Percentiles rank a stretch among this genome's conserved stretches.
phyloP scores from a whole-genome alignment of 2,797 vertebrate species.

The Melopsittacus undulatus region DNA sequence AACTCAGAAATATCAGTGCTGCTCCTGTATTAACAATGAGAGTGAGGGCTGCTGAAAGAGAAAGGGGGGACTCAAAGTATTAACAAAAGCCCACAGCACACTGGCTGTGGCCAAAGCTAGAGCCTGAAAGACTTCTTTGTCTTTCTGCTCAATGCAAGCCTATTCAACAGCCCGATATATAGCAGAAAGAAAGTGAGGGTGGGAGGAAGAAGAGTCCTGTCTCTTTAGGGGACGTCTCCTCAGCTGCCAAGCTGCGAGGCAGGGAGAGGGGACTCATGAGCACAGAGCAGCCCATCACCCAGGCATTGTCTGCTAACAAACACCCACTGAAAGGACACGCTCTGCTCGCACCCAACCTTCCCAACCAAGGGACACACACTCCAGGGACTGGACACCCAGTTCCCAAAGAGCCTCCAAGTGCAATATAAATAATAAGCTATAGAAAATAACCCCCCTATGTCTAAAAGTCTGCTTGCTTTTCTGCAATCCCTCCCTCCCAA shows the following conservation, averaged over 20 bases:
- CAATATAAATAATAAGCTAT: conserved; percentile 34
- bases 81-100: conserved; percentile 70
- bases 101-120: conserved; percentile 30
- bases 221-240: conserved; percentile 72
- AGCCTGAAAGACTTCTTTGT: conserved; percentile 77
- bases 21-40: conserved; percentile 57
- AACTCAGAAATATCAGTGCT: conserved; percentile 28
- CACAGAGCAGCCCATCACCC: not conserved
- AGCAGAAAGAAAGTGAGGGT: conserved; percentile 44
- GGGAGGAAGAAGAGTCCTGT: conserved; percentile 58
- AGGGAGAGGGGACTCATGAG: not conserved
- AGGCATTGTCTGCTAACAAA: not conserved
- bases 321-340: not conserved
- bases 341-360: not conserved
- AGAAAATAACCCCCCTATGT: conserved; percentile 44
- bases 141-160: conserved; percentile 70
- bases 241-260: conserved; percentile 49
- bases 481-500: conserved; percentile 20
- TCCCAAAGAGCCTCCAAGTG: not conserved
- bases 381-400: not conserved
- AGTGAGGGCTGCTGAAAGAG: conserved; percentile 32
- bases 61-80: conserved; percentile 29
- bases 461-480: not conserved
- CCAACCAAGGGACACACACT: not conserved
- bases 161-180: conserved; percentile 66